Base-by-base conservation (phyloP, 1,140 invertebrate genomes). In the Cyclina sinensis region DNA sequence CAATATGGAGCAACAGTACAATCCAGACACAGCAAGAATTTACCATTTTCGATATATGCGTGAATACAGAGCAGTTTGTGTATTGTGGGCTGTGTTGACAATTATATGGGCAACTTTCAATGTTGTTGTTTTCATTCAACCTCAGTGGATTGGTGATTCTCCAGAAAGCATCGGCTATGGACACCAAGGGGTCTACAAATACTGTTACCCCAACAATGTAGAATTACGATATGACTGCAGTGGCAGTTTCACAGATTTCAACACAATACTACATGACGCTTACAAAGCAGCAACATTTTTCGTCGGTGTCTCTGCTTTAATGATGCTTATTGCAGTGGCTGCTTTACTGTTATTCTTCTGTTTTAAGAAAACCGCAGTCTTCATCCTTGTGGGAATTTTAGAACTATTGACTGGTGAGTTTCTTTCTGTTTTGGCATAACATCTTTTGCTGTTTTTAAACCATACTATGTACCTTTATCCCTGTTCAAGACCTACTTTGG, bases 21-120 rank as follows among this genome's bases (percentile, higher is more conserved):
- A 91, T 74, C 90, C 90, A 43, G 91, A 93, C 21, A 93, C 90
- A 1, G 90, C 89, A 21, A 90, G 89, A 74, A 81, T 91, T 27
- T 93, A 93, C 46, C 90, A 93, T 89, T 93, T 93, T 89, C 86
- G 90, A 37, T 93, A 93, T 83, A 92, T 93, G 91, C 81, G 91
- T 3, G 92, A 93, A 57, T 93, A 93, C 81, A 98, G 99, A 91
- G 98, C 99, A 57, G 98, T 99, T 76, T 99, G 98, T 70, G 98
- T 99, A 18, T 96, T 99, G 59, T 99, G 99, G 99, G 98, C 97
- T 24, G 97, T 99, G 91, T 99, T 99, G 94, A 96, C 98, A 74
- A 98, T 99, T 93, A 99, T 99, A 95, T 99, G 99, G 95, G 98
- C 98, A 81, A 99, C 99, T 91, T 99, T 99, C 92, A 97, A 97